These are phyloP conservation scores for Drosophila anomelani DNA, from an alignment of 2,888 invertebrate genomes.

Conservation along the genomic window DNA sequence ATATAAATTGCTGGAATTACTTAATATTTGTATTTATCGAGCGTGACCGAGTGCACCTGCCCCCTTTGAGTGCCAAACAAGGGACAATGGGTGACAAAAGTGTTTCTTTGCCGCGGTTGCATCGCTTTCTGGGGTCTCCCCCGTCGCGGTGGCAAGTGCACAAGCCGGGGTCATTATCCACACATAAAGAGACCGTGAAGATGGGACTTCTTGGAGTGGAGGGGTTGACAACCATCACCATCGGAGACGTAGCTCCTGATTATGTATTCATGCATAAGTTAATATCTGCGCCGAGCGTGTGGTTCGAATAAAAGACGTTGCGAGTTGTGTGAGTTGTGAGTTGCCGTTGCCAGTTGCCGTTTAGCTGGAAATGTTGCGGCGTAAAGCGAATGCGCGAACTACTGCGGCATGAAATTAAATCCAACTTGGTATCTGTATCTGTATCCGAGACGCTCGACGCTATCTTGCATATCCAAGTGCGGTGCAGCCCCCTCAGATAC, in stretches of 20 bases:
- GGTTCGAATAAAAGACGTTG: conserved; percentile 53
- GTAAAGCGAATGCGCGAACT: conserved; percentile 78
- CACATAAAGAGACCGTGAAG: conserved; percentile 29
- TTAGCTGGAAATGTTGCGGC: conserved; percentile 72
- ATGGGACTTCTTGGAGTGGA: conserved; percentile 38
- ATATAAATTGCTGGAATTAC: conserved; percentile 61
- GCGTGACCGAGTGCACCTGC: conserved; percentile 70
- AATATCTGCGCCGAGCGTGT: conserved; percentile 58
- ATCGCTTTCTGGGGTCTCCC: background rate
- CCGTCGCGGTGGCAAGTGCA: conserved; percentile 52
- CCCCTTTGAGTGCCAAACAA: conserved; percentile 15
- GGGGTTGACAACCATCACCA: conserved; percentile 68
- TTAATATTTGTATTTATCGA: conserved; percentile 70
- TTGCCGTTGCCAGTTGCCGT: conserved; percentile 50
- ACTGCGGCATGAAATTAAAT: conserved; percentile 83
- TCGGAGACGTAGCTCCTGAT: conserved; percentile 65
- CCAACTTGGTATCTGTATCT: conserved; percentile 75
- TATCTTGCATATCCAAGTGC: conserved; percentile 81
- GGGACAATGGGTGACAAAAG: conserved; percentile 54
- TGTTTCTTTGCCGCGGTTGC: conserved; percentile 8
- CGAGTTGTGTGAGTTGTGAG: conserved; percentile 27
- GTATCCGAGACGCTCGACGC: conserved; percentile 42
- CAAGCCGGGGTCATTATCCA: conserved; percentile 74
- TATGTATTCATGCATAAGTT: conserved; percentile 76
- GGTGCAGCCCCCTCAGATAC: conserved; percentile 27